Conservation (phyloP, 2,113 vertebrate species). For the Syrmaticus mikado region DNA sequence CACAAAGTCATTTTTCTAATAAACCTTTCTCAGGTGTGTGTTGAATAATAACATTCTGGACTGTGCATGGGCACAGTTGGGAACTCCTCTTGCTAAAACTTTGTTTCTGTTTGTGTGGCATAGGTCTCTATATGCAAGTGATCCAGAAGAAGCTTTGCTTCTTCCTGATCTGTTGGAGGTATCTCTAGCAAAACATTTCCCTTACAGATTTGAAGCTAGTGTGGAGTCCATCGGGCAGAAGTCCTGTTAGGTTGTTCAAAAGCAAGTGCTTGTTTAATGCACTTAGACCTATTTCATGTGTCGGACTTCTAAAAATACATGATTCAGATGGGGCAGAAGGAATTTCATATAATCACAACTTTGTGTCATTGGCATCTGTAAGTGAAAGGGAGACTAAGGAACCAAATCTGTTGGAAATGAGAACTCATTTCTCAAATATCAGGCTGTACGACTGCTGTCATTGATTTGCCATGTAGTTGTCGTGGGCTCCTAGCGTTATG, state of each 20-base stretch:
- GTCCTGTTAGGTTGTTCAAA: neutral
- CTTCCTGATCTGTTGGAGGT: neutral
- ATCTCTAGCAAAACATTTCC: rapidly evolving
- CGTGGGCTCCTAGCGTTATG: neutral
- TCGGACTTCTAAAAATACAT: neutral
- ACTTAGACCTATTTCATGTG: neutral
- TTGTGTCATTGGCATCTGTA: neutral
- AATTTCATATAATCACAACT: neutral
- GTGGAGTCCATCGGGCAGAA: rapidly evolving
- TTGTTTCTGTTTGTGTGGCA: neutral
- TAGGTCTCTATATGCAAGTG: neutral
- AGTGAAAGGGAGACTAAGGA: neutral
- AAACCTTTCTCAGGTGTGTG: neutral
- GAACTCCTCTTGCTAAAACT: neutral
- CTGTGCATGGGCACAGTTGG: neutral
- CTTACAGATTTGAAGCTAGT: neutral
- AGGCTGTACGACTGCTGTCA: neutral
- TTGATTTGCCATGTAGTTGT: neutral
- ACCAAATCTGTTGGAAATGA: neutral
- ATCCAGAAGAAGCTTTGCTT: neutral
- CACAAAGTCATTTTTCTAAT: neutral
- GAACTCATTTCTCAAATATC: neutral
- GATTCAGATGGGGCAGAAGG: neutral
- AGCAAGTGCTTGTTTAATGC: neutral
- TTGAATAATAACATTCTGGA: neutral